Conservation (phyloP, 2,113 vertebrate genomes). For the Hucho hucho region DNA sequence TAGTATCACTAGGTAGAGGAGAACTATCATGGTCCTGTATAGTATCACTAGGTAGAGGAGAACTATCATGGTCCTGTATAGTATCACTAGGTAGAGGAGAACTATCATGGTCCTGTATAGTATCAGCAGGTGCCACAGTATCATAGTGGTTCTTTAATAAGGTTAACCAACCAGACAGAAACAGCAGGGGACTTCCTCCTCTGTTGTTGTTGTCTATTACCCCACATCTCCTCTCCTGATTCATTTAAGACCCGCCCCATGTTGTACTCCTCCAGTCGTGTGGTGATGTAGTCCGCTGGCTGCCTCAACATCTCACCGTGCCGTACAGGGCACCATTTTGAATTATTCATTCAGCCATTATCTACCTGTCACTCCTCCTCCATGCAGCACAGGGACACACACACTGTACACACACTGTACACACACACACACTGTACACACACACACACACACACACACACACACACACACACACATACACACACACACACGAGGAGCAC, state of each 20-base stretch:
- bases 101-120: too few relatives aligned
- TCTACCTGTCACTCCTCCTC: slow-evolving; percentile 68
- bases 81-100: too few relatives aligned
- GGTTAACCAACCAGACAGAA: too few relatives aligned
- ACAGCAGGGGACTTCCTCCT: slow-evolving; percentile 21
- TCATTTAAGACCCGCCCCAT: slow-evolving; percentile 58
- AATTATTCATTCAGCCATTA: slow-evolving; percentile 72
- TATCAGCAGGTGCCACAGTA: too few relatives aligned
- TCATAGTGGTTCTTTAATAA: too few relatives aligned
- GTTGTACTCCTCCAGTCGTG: slow-evolving; percentile 52
- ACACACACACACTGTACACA: too few relatives aligned
- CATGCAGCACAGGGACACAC: slow-evolving; percentile 26
- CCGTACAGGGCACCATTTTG: slow-evolving; percentile 36
- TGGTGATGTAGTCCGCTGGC: slow-evolving; percentile 51
- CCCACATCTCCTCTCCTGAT: slow-evolving; percentile 56
- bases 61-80: too few relatives aligned
- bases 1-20: too few relatives aligned
- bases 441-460: background rate
- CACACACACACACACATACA: background rate
- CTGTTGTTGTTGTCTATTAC: slow-evolving; percentile 58
- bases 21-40: too few relatives aligned
- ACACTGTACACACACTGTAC: background rate
- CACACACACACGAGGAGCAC: slow-evolving; percentile 19
- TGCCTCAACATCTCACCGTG: slow-evolving; percentile 26
- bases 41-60: too few relatives aligned